Conservation (phyloP, 1,140 invertebrate genomes). For the Drosophila ambigua region DNA sequence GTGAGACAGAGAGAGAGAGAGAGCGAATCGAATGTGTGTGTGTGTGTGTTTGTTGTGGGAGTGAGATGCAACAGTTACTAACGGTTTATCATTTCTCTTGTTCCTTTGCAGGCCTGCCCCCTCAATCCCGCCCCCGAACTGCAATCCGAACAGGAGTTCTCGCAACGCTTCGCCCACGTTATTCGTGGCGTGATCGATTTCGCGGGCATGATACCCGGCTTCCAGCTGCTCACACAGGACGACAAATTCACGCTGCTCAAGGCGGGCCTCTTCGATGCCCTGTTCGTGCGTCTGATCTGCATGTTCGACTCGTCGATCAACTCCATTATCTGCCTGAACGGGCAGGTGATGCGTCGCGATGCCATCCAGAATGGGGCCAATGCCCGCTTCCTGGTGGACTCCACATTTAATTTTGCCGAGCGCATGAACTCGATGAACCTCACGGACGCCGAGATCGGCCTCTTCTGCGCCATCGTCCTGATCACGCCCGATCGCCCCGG, state of each 20-base stretch:
- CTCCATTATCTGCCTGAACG: conserved; percentile 96
- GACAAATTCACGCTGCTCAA: conserved; percentile 98
- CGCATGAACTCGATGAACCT: conserved; percentile 95
- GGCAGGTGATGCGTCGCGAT: conserved; percentile 94
- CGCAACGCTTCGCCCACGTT: conserved; percentile 96
- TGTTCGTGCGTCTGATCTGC: conserved; percentile 95
- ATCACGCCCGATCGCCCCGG: conserved; percentile 97
- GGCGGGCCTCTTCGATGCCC: conserved; percentile 96
- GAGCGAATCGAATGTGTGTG: neutral
- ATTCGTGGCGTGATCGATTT: conserved; percentile 99
- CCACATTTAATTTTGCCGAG: conserved; percentile 98
- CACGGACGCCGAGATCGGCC: conserved; percentile 95
- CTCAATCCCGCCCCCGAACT: conserved; percentile 95
- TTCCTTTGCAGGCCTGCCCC: conserved; percentile 78
- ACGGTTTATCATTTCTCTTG: neutral
- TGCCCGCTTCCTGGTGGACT: conserved; percentile 96
- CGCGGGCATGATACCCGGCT: conserved; percentile 98
- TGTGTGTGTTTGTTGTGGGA: neutral
- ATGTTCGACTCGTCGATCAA: conserved; percentile 96
- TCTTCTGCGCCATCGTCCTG: conserved; percentile 97
- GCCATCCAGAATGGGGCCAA: conserved; percentile 95
- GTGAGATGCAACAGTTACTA: conserved; percentile 42
- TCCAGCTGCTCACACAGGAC: conserved; percentile 96
- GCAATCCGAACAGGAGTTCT: conserved; percentile 95
- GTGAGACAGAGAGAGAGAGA: conserved; percentile 1